These are phyloP conservation scores for Halisarca cf. caerulea DNA, from an alignment of 37 sponge, comb jelly and placozoan species.

Conservation along the genomic window DNA sequence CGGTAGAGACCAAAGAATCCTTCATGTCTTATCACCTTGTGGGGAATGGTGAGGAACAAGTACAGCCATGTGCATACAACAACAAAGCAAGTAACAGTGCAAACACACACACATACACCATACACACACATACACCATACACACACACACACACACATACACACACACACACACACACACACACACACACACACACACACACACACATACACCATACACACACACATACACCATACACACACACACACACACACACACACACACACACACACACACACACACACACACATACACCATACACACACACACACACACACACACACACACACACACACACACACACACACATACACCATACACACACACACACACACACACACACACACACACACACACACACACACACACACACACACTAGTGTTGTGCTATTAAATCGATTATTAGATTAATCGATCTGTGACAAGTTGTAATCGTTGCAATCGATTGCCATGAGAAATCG, in stretches of 20 bases:
- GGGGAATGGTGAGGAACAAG: too few species aligned
- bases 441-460: too few species aligned
- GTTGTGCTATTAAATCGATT: too few species aligned
- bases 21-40: conserved; percentile 51
- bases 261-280: conserved; percentile 12
- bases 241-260: conserved; percentile 60
- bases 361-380: conserved; percentile 31
- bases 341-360: conserved; percentile 8
- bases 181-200: conserved; percentile 33
- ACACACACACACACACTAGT: conserved; percentile 29
- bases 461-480: too few species aligned
- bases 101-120: too few species aligned
- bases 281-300: conserved; percentile 41
- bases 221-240: conserved; percentile 59
- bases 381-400: conserved; percentile 17
- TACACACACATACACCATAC: not conserved
- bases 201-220: not conserved
- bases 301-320: conserved; percentile 72
- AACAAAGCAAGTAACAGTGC: too few species aligned
- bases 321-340: conserved; percentile 22
- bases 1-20: conserved; percentile 82
- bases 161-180: conserved; percentile 16
- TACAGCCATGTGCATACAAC: too few species aligned
- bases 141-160: not conserved
- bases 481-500: too few species aligned